A percentile compares a stretch with the other conserved stretches of the same genome.
phyloP scores from a whole-genome alignment of 2,888 invertebrate species.

The Lutraria lutraria region DNA sequence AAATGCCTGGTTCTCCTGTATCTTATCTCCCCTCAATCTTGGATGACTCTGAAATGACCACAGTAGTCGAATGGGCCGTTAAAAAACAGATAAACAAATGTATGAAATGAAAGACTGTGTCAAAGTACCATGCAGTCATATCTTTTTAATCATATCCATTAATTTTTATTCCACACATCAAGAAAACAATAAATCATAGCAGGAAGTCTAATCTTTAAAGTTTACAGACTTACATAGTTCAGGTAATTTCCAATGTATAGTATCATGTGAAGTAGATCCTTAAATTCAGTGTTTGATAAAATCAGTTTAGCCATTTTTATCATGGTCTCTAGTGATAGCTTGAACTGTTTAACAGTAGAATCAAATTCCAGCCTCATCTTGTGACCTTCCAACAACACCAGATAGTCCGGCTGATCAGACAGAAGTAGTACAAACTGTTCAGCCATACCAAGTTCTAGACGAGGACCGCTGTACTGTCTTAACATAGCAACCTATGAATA shows the following conservation, averaged over 20 bases:
- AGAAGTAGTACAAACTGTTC: constrained; percentile 87
- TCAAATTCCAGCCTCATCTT: constrained; percentile 87
- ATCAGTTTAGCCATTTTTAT: constrained; percentile 75
- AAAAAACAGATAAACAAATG: no score
- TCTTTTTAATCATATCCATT: no score
- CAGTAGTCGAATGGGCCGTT: no score
- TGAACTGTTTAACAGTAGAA: constrained; percentile 73
- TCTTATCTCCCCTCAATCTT: no score
- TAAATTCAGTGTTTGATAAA: constrained; percentile 76
- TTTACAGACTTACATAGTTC: constrained; percentile 80
- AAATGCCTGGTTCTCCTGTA: no score
- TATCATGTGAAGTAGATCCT: constrained; percentile 81
- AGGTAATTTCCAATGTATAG: constrained; percentile 85
- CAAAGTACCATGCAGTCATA: no score
- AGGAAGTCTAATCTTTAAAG: no score
- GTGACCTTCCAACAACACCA: constrained; percentile 86
- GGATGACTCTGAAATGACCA: no score
- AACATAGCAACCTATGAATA: constrained; percentile 84
- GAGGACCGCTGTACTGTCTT: constrained; percentile 84
- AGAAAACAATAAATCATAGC: no score
- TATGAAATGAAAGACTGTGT: no score
- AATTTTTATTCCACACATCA: no score
- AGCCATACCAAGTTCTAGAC: constrained; percentile 86
- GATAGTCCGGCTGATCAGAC: constrained; percentile 85
- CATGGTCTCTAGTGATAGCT: constrained; percentile 75